phyloP scores from a whole-genome alignment of 2,888 invertebrate species.

The Frankliniella fusca region DNA sequence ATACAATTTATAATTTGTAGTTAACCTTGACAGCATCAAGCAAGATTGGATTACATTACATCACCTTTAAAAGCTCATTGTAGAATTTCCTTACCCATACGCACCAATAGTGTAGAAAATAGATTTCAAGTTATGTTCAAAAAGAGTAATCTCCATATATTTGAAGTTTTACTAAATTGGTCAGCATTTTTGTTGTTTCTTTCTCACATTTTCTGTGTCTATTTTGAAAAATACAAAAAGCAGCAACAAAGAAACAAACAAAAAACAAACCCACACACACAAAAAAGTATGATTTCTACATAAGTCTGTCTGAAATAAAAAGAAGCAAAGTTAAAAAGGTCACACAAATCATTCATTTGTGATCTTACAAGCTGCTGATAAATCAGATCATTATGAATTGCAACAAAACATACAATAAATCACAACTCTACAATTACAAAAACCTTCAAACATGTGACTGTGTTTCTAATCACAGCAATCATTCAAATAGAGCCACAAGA shows the following conservation, averaged over 20 bases:
- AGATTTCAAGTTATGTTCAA: background rate
- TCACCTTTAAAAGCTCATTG: no score
- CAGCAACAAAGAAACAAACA: background rate
- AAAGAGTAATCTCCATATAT: background rate
- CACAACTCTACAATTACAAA: background rate
- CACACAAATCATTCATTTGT: background rate
- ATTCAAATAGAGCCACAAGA: no score
- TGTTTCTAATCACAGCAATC: background rate
- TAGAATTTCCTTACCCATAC: background rate
- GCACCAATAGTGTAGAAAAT: background rate
- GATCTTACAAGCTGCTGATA: background rate
- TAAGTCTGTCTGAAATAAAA: background rate
- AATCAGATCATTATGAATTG: background rate
- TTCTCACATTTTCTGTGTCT: no score
- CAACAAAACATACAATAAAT: background rate
- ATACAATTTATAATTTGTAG: no score
- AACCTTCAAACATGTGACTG: background rate
- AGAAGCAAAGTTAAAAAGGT: background rate
- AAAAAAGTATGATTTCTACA: background rate
- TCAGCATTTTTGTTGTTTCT: no score
- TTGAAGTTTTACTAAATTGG: background rate
- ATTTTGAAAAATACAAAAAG: background rate
- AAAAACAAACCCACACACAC: background rate
- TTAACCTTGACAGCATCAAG: no score
- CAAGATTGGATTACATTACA: no score